Evolutionary conservation across 2,113 vertebrate species (phyloP).

Genomic region (Leuciscus idus): DNA sequence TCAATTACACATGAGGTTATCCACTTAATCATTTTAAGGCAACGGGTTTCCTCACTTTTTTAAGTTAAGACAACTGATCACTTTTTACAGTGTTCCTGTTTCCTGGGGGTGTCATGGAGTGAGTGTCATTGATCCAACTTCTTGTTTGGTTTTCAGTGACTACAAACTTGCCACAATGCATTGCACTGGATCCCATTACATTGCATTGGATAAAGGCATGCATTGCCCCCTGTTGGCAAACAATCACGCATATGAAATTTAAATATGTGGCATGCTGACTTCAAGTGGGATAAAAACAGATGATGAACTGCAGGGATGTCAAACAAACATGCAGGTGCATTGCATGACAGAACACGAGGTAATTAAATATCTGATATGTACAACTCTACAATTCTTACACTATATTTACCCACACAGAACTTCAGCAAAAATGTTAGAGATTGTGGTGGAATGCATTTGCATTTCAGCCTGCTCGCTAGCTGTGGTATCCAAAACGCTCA

Average conservation of each 20-base stretch:
- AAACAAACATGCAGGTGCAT: constrained; percentile 41
- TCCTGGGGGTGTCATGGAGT: not conserved
- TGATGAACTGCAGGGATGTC: not conserved
- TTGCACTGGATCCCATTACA: constrained; percentile 40
- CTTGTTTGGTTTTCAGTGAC: constrained; percentile 49
- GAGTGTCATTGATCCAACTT: not conserved
- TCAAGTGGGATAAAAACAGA: constrained; percentile 24
- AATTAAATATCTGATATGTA: constrained; percentile 39
- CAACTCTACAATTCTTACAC: constrained; percentile 9
- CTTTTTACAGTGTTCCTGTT: not conserved
- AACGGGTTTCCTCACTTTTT: too few species aligned
- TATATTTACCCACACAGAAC: constrained; percentile 35
- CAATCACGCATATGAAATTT: constrained; percentile 49
- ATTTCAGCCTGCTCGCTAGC: constrained; percentile 44
- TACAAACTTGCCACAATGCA: constrained; percentile 25
- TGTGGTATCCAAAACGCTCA: constrained; percentile 54
- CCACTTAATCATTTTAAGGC: too few species aligned
- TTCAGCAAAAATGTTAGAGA: constrained; percentile 45
- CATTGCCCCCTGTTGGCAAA: constrained; percentile 67
- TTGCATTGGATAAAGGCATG: constrained; percentile 39
- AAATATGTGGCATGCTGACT: not conserved
- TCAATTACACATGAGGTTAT: too few species aligned
- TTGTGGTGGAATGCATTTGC: constrained; percentile 52
- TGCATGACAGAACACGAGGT: constrained; percentile 33
- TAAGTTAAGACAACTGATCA: too few species aligned